Evolutionary conservation across 2,888 invertebrate genomes (phyloP), one percentile per base, ranked within the genome.

Genomic region (Deladenus siricidicola): DNA sequence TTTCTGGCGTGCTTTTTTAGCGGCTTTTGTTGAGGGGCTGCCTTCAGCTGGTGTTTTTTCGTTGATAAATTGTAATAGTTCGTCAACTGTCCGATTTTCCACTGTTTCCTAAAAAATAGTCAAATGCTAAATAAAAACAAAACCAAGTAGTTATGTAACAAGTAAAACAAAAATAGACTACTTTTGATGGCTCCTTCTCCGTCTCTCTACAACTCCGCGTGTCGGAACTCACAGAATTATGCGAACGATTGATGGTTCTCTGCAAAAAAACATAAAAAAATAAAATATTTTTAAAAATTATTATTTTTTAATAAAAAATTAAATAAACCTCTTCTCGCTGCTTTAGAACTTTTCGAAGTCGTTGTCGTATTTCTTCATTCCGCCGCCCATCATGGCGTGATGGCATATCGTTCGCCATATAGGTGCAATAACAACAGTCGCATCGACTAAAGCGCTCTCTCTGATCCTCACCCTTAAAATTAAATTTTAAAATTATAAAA

Each of bases 1-100:
- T 29, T 56, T 56, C 10, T 56, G 56, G 19, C 56, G 45, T 19
- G 56, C 56, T 55, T 29, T 56, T 24, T 56, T 56, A 23, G 51
- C 56, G 1, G 56, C 56, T 21, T 56, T 56, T 24, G 56, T n/a
- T 28, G 56, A 24, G 26, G 56, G 10, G 17, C n/a, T 23, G 10
- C 19, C n/a, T 26, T 56, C 50, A 51, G 17, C 1, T 4, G 45
- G 26, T 14, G 24, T 23, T 45, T 56, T 56, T 26, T 56, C 51
- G 26, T 56, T 53, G 24, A 56, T 56, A 10, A 56, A 56, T 53
- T 56, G n/a, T 28, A 56, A 29, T 2, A 56, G 19, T 21, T 56
- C 56, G n/a, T 56, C 56, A 8, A 56, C 47, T 3, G 56, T 26
- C 17, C 45, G 23, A 30, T 56, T 39, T 21, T 56, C 48, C 54